Conservation (phyloP, 2,888 invertebrate species). For the Drosophila mettleri region DNA sequence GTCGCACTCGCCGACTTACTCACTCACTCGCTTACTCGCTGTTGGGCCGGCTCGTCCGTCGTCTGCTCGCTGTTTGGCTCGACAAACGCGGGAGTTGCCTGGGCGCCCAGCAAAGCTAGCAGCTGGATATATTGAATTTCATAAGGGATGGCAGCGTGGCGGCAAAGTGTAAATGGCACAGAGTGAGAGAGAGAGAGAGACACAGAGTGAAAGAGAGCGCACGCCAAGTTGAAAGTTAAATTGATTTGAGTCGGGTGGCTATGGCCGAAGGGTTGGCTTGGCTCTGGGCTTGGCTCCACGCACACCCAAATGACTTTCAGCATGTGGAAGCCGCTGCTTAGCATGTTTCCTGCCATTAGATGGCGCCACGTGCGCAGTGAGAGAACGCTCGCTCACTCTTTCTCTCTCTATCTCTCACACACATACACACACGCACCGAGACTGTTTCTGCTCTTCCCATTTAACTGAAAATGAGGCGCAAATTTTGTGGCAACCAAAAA, state of each 20-base stretch:
- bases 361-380: conserved; percentile 71
- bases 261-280: conserved; percentile 46
- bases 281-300: conserved; percentile 30
- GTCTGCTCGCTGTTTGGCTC: conserved; percentile 62
- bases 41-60: conserved; percentile 54
- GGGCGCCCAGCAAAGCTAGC: conserved; percentile 72
- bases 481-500: conserved; percentile 77
- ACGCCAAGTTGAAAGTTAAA: conserved; percentile 75
- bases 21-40: conserved; percentile 33
- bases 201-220: conserved; percentile 15
- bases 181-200: conserved; percentile 3
- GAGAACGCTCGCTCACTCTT: conserved; percentile 14
- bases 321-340: conserved; percentile 80
- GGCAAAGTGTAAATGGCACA: conserved; percentile 16
- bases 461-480: conserved; percentile 77
- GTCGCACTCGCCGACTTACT: conserved; percentile 58
- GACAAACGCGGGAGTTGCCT: conserved; percentile 83
- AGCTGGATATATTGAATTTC: conserved; percentile 38
- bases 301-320: conserved; percentile 75
- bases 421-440: background rate
- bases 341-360: conserved; percentile 77
- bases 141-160: conserved; percentile 44
- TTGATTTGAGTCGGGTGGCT: conserved; percentile 72
- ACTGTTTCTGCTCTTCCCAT: background rate
- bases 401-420: conserved; percentile 7